A percentile compares a stretch with the other conserved stretches of the same genome.
These are phyloP conservation scores for Todus mexicanus DNA, from an alignment of 2,797 vertebrate species.

Conservation along the genomic window DNA sequence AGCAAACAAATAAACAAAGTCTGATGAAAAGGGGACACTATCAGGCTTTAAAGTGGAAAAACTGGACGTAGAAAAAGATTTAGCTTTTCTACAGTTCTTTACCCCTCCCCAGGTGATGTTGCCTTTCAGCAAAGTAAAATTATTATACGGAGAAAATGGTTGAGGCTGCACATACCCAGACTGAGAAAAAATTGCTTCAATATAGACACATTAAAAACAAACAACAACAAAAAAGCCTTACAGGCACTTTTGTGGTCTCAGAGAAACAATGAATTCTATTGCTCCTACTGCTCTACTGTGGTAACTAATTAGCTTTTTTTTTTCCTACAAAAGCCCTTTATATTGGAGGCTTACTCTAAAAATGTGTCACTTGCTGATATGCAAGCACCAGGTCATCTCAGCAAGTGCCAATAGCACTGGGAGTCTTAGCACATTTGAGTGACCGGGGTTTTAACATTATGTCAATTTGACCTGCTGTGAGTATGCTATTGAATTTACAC, in stretches of 20 bases:
- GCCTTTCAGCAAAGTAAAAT: constrained; percentile 17
- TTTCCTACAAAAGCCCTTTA: neutral
- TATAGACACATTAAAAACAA: constrained; percentile 49
- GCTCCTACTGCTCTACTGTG: neutral
- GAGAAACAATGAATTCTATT: constrained; percentile 42
- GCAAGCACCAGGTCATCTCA: constrained; percentile 26
- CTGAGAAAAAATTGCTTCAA: constrained; percentile 36
- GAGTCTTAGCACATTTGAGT: constrained; percentile 7
- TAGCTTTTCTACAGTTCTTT: constrained; percentile 29
- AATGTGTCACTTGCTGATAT: constrained; percentile 11
- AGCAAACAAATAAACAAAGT: constrained; percentile 53
- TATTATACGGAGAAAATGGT: constrained; percentile 35
- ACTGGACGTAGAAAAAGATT: neutral
- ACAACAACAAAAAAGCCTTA: neutral
- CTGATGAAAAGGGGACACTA: constrained; percentile 1
- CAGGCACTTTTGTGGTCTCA: constrained; percentile 36
- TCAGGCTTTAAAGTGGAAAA: constrained; percentile 28
- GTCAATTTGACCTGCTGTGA: constrained; percentile 44
- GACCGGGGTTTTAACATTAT: constrained; percentile 17
- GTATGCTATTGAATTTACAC: constrained; percentile 17
- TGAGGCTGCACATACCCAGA: constrained; percentile 11
- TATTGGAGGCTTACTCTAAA: constrained; percentile 8
- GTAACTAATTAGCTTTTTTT: constrained; percentile 25
- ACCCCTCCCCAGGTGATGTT: constrained; percentile 36
- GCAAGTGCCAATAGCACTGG: constrained; percentile 20